These are phyloP conservation scores for Drosophila nasuta DNA, from an alignment of 1,140 invertebrate species.

Conservation along the genomic window DNA sequence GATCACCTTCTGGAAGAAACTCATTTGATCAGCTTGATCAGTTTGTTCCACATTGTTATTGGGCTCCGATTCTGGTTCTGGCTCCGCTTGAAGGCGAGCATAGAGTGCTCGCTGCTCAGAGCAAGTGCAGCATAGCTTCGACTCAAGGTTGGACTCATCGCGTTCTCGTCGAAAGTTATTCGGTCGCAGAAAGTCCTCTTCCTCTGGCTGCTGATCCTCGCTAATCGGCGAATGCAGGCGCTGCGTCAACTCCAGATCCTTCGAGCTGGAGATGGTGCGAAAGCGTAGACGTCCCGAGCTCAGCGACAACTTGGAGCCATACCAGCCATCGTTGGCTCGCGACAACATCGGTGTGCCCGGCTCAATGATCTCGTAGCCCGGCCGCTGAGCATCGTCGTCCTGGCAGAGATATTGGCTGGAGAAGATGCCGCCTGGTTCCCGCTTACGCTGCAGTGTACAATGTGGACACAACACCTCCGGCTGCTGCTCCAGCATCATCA, in stretches of 20 bases:
- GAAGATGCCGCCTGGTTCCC: constrained; percentile 85
- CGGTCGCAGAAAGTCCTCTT: constrained; percentile 59
- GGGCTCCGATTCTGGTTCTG: neutral
- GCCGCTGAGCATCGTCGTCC: constrained; percentile 87
- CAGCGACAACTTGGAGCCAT: constrained; percentile 84
- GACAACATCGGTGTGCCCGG: constrained; percentile 89
- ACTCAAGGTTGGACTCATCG: constrained; percentile 61
- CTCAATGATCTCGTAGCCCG: constrained; percentile 88
- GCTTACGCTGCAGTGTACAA: constrained; percentile 70
- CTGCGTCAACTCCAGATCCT: constrained; percentile 70
- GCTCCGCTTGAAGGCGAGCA: constrained; percentile 3
- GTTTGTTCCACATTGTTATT: constrained; percentile 22
- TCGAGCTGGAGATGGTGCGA: constrained; percentile 76
- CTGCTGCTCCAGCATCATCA: constrained; percentile 8
- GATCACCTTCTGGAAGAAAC: constrained; percentile 85
- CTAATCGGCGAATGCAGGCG: constrained; percentile 60
- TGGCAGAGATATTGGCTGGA: constrained; percentile 89
- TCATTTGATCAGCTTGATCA: constrained; percentile 61
- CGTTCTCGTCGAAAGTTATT: constrained; percentile 79
- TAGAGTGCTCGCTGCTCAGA: constrained; percentile 53
- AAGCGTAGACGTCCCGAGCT: constrained; percentile 60
- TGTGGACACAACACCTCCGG: constrained; percentile 63
- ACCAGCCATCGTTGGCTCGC: constrained; percentile 88
- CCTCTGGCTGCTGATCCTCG: constrained; percentile 48
- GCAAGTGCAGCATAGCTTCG: constrained; percentile 62